These are phyloP conservation scores for Ommatoiulus sabulosus DNA, from an alignment of 2,888 invertebrate genomes.

Conservation along the genomic window DNA sequence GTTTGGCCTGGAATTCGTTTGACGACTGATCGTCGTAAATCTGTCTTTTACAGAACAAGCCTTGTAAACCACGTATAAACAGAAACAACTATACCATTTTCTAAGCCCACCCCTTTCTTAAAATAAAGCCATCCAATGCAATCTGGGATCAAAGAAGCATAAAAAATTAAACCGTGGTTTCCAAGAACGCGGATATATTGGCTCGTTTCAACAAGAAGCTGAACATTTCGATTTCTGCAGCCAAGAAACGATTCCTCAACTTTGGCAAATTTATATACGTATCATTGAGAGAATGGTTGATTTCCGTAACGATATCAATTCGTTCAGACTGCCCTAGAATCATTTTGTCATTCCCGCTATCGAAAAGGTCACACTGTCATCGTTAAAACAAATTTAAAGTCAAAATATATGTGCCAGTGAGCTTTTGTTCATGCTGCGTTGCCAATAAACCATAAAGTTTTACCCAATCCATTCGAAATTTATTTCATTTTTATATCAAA, in stretches of 20 bases:
- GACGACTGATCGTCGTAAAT: background rate
- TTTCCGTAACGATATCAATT: background rate
- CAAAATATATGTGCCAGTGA: background rate
- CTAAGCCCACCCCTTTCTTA: slow-evolving; percentile 1
- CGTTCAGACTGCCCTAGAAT: background rate
- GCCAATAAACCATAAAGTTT: slow-evolving; percentile 9
- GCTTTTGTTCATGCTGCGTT: background rate
- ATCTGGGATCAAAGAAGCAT: slow-evolving; percentile 15
- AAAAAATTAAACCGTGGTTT: background rate
- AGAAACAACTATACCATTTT: background rate
- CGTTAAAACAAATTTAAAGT: slow-evolving; percentile 31
- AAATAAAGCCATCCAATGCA: slow-evolving; percentile 14
- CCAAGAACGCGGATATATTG: background rate
- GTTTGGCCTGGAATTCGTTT: background rate
- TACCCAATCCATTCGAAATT: slow-evolving; percentile 3
- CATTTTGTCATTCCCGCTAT: background rate
- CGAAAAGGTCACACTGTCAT: slow-evolving; percentile 6
- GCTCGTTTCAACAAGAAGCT: background rate
- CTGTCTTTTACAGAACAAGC: background rate
- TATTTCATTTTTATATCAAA: slow-evolving; percentile 36
- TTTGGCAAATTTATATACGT: background rate
- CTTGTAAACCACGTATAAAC: background rate
- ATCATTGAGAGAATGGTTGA: background rate
- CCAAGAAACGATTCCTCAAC: background rate
- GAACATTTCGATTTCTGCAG: background rate